Percentiles rank a stretch among this genome's conserved stretches.
Evolutionary conservation across 2,888 invertebrate species (phyloP).

Genomic region (Auanema freiburgensis): DNA sequence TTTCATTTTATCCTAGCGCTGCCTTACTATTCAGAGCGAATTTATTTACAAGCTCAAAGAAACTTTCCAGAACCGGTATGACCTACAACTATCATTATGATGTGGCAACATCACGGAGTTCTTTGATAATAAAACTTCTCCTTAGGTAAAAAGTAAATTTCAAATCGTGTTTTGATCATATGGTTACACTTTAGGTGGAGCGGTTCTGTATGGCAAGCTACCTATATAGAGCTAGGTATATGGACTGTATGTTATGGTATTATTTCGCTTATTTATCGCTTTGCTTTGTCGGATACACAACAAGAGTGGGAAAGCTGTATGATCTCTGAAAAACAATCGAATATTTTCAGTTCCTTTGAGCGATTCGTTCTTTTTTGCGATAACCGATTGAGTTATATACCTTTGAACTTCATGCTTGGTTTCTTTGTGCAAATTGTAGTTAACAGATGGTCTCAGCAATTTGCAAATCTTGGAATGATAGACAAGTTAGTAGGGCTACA

Average conservation of each 20-base stretch:
- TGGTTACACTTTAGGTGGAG: constrained; percentile 34
- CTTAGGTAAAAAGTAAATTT: constrained; percentile 9
- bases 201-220: constrained; percentile 43
- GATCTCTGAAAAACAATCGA: neutral
- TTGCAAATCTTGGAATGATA: constrained; percentile 42
- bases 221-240: constrained; percentile 35
- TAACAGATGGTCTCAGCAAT: constrained; percentile 41
- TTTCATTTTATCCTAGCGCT: too few species aligned
- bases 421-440: constrained; percentile 54
- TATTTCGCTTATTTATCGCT: constrained; percentile 36
- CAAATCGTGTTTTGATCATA: constrained; percentile 1
- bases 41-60: too few species aligned
- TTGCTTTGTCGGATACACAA: constrained; percentile 29
- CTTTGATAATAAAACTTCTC: constrained; percentile 34
- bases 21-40: too few species aligned
- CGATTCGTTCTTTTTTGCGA: constrained; percentile 40
- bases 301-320: constrained; percentile 26
- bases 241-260: constrained; percentile 33
- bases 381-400: constrained; percentile 41
- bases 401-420: constrained; percentile 50
- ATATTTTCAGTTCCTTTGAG: constrained; percentile 39
- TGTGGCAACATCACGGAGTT: constrained; percentile 34
- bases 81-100: constrained; percentile 41
- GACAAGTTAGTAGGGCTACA: constrained; percentile 39
- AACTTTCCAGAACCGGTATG: too few species aligned